Evolutionary conservation across 1,140 invertebrate genomes (phyloP), one percentile per base, ranked within the genome.

Genomic region (Chionoecetes opilio): DNA sequence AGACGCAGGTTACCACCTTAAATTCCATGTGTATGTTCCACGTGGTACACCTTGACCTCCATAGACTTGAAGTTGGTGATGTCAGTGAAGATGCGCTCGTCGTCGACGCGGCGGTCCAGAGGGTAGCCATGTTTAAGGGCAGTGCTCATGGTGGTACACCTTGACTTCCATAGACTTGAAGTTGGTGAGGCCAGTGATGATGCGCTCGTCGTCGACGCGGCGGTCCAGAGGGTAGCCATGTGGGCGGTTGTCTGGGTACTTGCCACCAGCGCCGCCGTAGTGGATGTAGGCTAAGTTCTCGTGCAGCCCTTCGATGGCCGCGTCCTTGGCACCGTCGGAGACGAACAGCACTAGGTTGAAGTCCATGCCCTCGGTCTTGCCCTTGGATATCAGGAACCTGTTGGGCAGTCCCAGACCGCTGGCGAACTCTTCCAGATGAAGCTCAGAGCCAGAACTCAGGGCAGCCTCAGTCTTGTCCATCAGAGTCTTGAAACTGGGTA

Each of bases 381-480:
- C 93, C 53, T 94, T 94, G 86, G 93, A 84, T 17, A 94, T 41
- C n/a, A 94, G 93, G 85, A 94, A 86, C 29, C 93, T 86, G 63
- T 94, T 94, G 63, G 93, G 93, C 34, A 94, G 46, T 3, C 93
- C 93, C 38, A 63, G 37, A 6, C 86, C 93, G 53, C 93, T 94
- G 32, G 31, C 87, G 32, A 82, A 94, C 14, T 94, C 46, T 0
- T 82, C 63, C 21, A 90, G 93, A 17, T 88, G n/a, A 2, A 89
- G 34, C 0, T 89, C 93, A 0, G 32, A 29, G 46, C 93, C 87
- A 0, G 53, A 29, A 11, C n/a, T 34, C n/a, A 94, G 29, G 3
- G 93, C 93, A 31, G 5, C 87, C 31, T 94, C 63, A 41, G 93
- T 38, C 87, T 82, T 90, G 0, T 89, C 93, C 0, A 88, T 41